A percentile compares a stretch with the other conserved stretches of the same genome.
phyloP scores from a whole-genome alignment of 2,888 invertebrate species.

The Standfussiana lucernea region DNA sequence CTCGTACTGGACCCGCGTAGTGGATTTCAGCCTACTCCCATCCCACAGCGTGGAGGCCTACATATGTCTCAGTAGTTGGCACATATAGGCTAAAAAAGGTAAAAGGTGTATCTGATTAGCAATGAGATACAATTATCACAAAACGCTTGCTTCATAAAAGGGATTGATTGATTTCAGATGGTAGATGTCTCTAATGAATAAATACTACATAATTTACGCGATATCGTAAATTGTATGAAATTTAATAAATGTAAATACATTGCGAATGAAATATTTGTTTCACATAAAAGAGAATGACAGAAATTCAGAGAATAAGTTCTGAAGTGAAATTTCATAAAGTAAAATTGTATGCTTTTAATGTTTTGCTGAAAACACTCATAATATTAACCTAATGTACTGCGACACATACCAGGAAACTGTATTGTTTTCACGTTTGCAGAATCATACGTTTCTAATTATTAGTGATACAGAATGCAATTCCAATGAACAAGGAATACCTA shows the following conservation, averaged over 20 bases:
- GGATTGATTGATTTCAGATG: too few relatives aligned
- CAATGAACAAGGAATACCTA: not conserved
- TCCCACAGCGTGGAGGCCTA: not conserved
- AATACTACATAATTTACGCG: too few relatives aligned
- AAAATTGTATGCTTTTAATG: constrained; percentile 2
- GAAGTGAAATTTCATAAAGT: not conserved
- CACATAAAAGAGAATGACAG: not conserved
- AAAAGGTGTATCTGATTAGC: not conserved
- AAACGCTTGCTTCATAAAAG: not conserved
- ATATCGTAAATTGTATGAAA: too few relatives aligned
- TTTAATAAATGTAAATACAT: not conserved
- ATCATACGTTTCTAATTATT: not conserved
- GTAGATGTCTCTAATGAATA: too few relatives aligned
- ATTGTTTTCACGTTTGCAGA: not conserved
- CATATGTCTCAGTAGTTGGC: not conserved
- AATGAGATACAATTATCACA: not conserved
- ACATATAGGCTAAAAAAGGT: not conserved
- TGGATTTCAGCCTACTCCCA: not conserved
- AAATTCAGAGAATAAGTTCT: not conserved
- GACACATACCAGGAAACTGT: constrained; percentile 11
- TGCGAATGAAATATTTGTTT: not conserved
- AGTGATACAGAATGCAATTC: not conserved
- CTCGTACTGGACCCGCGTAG: not conserved
- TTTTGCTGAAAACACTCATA: constrained; percentile 19
- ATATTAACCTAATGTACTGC: constrained; percentile 14